Evolutionary conservation across 2,113 vertebrate species (phyloP).

Genomic region (Poecilia latipinna): DNA sequence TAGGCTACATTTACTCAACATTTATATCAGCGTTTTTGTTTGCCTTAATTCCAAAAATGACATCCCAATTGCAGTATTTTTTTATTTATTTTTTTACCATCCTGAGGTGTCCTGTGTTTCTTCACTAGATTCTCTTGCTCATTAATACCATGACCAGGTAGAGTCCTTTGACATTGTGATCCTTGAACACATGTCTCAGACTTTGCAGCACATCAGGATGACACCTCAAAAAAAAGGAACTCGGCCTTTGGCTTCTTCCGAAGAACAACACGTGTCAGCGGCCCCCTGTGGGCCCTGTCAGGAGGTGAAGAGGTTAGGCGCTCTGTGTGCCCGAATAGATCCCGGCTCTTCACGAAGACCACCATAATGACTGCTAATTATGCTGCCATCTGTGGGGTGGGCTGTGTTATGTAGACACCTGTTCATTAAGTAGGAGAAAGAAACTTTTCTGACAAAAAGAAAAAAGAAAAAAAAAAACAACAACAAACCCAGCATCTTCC

Average conservation of each 20-base stretch:
- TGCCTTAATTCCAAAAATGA: neutral
- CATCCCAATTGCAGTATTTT: neutral
- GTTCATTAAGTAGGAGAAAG: conserved; percentile 76
- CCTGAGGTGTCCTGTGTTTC: conserved; percentile 31
- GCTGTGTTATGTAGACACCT: conserved; percentile 83
- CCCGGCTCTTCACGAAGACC: conserved; percentile 70
- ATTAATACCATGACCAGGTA: conserved; percentile 64
- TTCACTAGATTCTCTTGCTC: conserved; percentile 37
- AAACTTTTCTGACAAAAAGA: conserved; percentile 56
- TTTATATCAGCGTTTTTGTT: neutral
- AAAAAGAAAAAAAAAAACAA: neutral
- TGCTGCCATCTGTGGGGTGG: conserved; percentile 79
- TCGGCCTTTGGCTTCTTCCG: conserved; percentile 69
- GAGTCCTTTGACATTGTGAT: conserved; percentile 75
- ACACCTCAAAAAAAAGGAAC: conserved; percentile 76
- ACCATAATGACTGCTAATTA: conserved; percentile 83
- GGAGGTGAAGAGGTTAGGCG: conserved; percentile 78
- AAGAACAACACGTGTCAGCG: conserved; percentile 78
- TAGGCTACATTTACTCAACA: neutral
- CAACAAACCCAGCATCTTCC: conserved; percentile 19
- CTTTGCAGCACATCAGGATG: conserved; percentile 75
- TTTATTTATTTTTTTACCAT: too few species aligned
- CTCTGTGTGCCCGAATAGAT: conserved; percentile 73
- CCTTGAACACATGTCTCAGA: conserved; percentile 73
- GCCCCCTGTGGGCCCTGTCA: conserved; percentile 70